Evolutionary conservation across 2,113 vertebrate species (phyloP).

Genomic region (Pollimyrus isidori): DNA sequence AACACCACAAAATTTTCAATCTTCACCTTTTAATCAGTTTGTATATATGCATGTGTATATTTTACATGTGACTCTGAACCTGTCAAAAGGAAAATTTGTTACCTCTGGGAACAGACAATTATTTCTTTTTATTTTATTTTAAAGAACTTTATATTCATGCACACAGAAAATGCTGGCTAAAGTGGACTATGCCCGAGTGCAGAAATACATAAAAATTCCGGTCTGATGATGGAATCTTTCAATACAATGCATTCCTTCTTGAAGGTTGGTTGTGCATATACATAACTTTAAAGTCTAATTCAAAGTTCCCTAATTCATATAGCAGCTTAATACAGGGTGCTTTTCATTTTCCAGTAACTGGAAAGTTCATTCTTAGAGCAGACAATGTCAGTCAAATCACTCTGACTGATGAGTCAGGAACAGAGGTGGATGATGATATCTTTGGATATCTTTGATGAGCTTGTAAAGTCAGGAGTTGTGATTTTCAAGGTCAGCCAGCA

Average conservation of each 20-base stretch:
- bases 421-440: background rate
- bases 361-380: background rate
- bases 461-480: background rate
- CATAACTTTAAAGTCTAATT: background rate
- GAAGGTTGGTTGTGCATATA: background rate
- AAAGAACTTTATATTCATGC: background rate
- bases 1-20: too few relatives aligned
- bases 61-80: too few relatives aligned
- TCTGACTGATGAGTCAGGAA: background rate
- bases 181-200: background rate
- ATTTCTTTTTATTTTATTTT: too few relatives aligned
- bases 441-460: background rate
- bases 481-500: background rate
- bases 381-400: background rate
- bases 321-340: background rate
- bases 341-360: background rate
- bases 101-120: too few relatives aligned
- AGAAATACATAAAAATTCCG: background rate
- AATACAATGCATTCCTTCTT: background rate
- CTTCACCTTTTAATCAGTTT: too few relatives aligned
- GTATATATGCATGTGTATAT: too few relatives aligned
- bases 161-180: background rate
- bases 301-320: background rate
- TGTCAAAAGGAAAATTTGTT: too few relatives aligned
- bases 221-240: background rate